Evolutionary conservation across 2,888 invertebrate genomes (phyloP), one percentile per base, ranked within the genome.

Genomic region (Caenorhabditis angaria): DNA sequence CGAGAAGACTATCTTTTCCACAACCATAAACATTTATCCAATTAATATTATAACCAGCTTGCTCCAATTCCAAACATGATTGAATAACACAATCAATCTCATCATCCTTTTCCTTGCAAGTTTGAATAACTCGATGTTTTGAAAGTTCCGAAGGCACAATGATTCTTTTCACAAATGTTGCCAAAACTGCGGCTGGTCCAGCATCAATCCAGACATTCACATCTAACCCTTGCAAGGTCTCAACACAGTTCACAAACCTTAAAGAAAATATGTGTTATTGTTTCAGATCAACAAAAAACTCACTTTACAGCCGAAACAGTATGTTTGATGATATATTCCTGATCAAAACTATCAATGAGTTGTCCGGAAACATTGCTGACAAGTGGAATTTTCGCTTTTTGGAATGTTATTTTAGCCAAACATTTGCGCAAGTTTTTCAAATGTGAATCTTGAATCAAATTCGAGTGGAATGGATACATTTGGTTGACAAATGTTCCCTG

Each of bases 391-490:
- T 24, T 14, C 1, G 74, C 70, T 27, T 65, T 60, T 58, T 62
- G 56, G 58, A 83, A 80, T 10, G 48, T 57, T 1, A 78, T 73
- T 2, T 25, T 60, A 4, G 68, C 50, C 12, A 78, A 47, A 14
- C 77, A 68, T 62, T 51, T 24, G 6, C 70, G 66, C 47, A 83
- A 56, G 8, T 59, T 70, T 27, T 60, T 28, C 1, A 83, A 61
- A 61, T 83, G 77, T 25, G 77, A 59, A 29, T 78, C 76, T 55
- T 61, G 57, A 56, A 83, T 79, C 12, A 82, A 63, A 22, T 65
- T 61, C 25, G 81, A 80, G 65, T 84, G 84, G 67, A 84, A 84
- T 18, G 83, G 82, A 58, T 80, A 84, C 29, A 67, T 61, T n/a
- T 70, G 65, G 56, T 80, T 83, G n/a, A 84, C 76, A 27, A 74